Base-by-base conservation (phyloP, 2,113 vertebrate genomes). In the Macquaria australasica region DNA sequence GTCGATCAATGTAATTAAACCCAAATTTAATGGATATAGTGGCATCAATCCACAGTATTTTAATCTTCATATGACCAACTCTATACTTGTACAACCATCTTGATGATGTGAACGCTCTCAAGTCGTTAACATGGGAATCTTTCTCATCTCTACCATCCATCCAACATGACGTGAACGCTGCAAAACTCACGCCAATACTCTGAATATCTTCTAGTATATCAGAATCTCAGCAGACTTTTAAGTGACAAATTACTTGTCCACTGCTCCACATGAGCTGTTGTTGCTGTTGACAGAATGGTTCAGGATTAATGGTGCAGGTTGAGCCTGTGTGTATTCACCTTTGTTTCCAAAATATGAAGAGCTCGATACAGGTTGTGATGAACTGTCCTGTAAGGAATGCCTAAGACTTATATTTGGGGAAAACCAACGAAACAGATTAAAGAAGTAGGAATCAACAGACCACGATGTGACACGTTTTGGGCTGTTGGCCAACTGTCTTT, bases 391-490 rank as follows among this genome's bases (percentile, higher is more conserved):
- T 45, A 0, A 77, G 68, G 16, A 60, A 28, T 23, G 20, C n/a
- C 23, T 56, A 5, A 23, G 12, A 84, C 77, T 77, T 82, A 66
- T 62, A 73, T 63, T 43, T 70, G 53, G 48, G n/a, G 56, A 76
- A 41, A 83, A 79, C 6, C 39, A 76, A 48, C 59, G 62, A 77
- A 69, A 43, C n/a, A 74, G 58, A 77, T 70, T 25, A 71, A 66
- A 39, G 59, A 41, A 48, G 23, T 5, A 69, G 50, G 31, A 77
- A 48, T 43, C 16, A 62, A 20, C 23, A 31, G 21, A 50, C 23
- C 5, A 8, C 1, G 23, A 25, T 73, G 53, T 60, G 74, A 81
- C 39, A 71, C 21, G 60, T 9, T 59, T 28, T 23, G 8, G 73
- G 28, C 28, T 31, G 5, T 23, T 50, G 15, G 21, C 37, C 16